Evolutionary conservation across 2,797 vertebrate genomes (phyloP).

Genomic region (Enteromius fasciolatus): DNA sequence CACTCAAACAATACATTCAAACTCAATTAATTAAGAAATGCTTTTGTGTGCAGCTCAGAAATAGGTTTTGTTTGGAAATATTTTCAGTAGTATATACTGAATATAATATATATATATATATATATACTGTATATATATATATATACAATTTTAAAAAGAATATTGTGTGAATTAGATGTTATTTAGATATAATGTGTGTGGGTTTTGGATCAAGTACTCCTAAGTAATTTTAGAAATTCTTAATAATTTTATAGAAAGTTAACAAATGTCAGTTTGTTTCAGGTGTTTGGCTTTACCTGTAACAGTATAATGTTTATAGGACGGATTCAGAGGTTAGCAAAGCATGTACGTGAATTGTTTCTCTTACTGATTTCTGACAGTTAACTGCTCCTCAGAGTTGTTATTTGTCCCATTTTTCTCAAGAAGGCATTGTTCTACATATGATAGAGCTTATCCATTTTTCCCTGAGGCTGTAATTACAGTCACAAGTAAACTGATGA

Average conservation of each 20-base stretch:
- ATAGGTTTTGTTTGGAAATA: not conserved
- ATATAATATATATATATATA: too few species aligned
- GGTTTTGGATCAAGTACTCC: not conserved
- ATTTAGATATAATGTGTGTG: not conserved
- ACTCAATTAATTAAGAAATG: not conserved
- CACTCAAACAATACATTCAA: not conserved
- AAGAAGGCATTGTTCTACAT: conserved; percentile 53
- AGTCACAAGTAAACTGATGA: conserved; percentile 68
- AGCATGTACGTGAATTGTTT: not conserved
- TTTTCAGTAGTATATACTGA: not conserved
- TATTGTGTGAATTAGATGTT: not conserved
- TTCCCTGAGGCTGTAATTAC: conserved; percentile 65
- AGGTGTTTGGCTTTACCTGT: not conserved
- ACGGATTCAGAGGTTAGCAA: not conserved
- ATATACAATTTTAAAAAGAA: not conserved
- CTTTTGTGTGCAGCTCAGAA: not conserved
- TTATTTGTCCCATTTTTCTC: conserved; percentile 32
- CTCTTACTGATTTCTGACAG: not conserved
- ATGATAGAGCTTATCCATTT: conserved; percentile 66
- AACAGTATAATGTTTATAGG: not conserved
- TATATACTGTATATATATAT: too few species aligned
- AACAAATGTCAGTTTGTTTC: not conserved
- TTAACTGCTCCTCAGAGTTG: too few species aligned
- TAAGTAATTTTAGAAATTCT: not conserved
- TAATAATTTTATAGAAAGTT: not conserved